phyloP scores from a whole-genome alignment of 2,888 invertebrate species.

The Agriotes lineatus region DNA sequence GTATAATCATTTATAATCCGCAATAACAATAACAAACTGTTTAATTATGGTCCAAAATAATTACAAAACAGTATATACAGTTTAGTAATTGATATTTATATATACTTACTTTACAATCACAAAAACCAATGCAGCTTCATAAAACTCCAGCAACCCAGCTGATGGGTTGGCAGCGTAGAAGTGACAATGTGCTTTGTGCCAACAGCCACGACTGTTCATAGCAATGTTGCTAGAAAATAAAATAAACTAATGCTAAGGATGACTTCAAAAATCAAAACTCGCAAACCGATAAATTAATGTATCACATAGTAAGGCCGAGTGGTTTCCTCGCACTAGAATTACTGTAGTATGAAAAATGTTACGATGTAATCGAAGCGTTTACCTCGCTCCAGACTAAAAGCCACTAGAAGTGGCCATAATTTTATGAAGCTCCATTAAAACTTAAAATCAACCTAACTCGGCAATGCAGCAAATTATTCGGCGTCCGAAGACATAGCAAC shows the following conservation, averaged over 20 bases:
- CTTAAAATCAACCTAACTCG: conserved; percentile 22
- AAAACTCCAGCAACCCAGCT: not conserved
- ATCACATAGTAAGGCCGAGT: too few species aligned
- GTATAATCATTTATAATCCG: not conserved
- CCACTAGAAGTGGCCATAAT: not conserved
- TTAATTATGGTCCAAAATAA: not conserved
- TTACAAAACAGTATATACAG: conserved; percentile 3
- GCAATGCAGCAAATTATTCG: conserved; percentile 52
- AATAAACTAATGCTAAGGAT: not conserved
- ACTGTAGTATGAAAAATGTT: too few species aligned
- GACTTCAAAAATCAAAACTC: conserved; percentile 1
- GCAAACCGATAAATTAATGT: too few species aligned
- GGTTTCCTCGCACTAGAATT: too few species aligned
- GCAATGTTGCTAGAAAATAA: not conserved
- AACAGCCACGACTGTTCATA: not conserved
- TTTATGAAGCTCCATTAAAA: conserved; percentile 33
- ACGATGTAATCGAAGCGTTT: too few species aligned
- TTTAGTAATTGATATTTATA: not conserved
- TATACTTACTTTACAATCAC: conserved; percentile 5
- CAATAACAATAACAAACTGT: conserved; percentile 6
- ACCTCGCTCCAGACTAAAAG: too few species aligned
- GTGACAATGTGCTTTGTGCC: not conserved
- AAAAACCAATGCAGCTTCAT: conserved; percentile 18
- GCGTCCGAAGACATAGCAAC: conserved; percentile 66
- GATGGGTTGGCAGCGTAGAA: not conserved